phyloP scores from a whole-genome alignment of 64 coral and sea anemone species.

The Astreopora myriophthalma region DNA sequence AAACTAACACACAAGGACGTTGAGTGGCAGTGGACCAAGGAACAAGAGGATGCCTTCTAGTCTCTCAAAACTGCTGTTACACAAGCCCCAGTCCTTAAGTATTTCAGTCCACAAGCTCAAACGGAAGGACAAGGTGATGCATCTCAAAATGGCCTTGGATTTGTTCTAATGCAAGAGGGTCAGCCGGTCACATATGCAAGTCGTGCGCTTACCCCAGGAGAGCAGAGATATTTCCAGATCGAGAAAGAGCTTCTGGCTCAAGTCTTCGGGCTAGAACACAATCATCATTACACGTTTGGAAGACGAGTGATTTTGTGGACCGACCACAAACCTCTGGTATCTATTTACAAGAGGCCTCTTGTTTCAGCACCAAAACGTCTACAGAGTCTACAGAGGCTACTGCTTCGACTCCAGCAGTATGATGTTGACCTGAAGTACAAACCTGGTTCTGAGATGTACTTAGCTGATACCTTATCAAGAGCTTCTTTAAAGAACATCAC shows the following conservation, averaged over 20 bases:
- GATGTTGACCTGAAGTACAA: neutral
- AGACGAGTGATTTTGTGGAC: neutral
- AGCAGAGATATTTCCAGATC: neutral
- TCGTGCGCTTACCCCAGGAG: neutral
- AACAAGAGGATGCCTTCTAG: neutral
- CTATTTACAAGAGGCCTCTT: neutral
- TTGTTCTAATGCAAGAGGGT: neutral
- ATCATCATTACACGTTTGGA: neutral
- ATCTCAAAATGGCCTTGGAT: neutral
- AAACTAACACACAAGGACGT: neutral
- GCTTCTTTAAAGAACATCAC: neutral
- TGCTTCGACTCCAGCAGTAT: neutral
- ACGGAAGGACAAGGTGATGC: neutral
- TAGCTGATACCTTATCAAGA: neutral
- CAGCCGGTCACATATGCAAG: neutral
- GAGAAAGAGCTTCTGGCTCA: neutral
- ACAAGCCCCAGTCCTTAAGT: neutral
- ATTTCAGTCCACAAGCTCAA: neutral
- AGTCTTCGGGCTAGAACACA: neutral
- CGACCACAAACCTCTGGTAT: neutral
- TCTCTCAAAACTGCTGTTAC: neutral
- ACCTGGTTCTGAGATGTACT: neutral
- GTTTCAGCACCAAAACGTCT: neutral
- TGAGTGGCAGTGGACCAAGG: neutral
- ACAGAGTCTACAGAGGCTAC: neutral